Evolutionary conservation across 2,888 invertebrate species (phyloP), one percentile per base, ranked within the genome.

Genomic region (Idaea aversata): DNA sequence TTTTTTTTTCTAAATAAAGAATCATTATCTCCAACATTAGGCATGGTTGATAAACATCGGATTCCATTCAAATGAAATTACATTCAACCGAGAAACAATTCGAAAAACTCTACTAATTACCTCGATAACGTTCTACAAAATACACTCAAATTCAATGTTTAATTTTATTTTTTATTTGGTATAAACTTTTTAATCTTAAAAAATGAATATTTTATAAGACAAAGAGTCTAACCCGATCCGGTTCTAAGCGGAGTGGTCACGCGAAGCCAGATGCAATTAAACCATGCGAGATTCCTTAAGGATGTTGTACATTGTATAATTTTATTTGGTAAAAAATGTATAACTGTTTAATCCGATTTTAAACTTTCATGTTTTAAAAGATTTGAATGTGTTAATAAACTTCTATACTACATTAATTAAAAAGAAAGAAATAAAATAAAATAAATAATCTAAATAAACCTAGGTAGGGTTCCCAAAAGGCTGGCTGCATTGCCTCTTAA

Each of bases 211-310:
- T 59, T 69, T 66, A 66, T 69, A 69, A 70, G 70, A 72, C 72
- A 72, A 72, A 70, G 68, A 65, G 62, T 47, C 15, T 36, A 16
- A 61, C 4, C 65, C 67, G 59, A 67, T 64, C 68, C 59, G 57
- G n/a, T 36, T 61, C 65, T 71, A 72, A 72, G 63, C 68, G 64
- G 69, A 58, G 73, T 70, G 77, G 82, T 82, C 82, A 72, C 77
- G 76, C 70, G 71, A 79, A 79, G 77, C 83, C 82, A 69, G 74
- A 76, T 77, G 88, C 86, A 88, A 90, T 90, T 90, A 88, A 88
- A 84, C 77, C 83, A 81, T 76, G 78, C 82, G 47, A 47, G 47
- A 47, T 47, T 47, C 47, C 47, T 47, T 47, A 47, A 10, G 76
- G 81, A 47, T 47, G 13, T 47, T 47, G 10, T 47, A 47, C 47